A percentile compares a stretch with the other conserved stretches of the same genome.
Conservation (phyloP, 2,888 invertebrate genomes). For the Oscheius sp. region DNA sequence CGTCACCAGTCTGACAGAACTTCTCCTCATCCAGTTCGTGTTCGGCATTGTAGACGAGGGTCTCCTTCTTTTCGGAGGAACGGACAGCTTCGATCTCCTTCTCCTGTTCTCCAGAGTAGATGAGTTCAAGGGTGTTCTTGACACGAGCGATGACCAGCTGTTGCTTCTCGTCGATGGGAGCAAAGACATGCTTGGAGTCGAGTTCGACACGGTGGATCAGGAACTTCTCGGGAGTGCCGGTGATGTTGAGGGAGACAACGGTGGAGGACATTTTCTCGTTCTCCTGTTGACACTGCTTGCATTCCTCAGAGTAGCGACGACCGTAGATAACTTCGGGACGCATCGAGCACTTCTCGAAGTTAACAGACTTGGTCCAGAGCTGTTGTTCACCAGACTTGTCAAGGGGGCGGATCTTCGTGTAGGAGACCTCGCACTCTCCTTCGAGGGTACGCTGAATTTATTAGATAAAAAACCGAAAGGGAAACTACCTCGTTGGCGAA, state of each 20-base stretch:
- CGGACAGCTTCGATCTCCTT: slow-evolving; percentile 38
- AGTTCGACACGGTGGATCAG: slow-evolving; percentile 50
- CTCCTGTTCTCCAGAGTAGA: slow-evolving; percentile 39
- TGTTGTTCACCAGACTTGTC: slow-evolving; percentile 38
- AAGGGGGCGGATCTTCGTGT: slow-evolving; percentile 34
- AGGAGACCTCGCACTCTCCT: slow-evolving; percentile 61
- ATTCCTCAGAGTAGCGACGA: slow-evolving; percentile 32
- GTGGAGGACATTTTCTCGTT: slow-evolving; percentile 50
- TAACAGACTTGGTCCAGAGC: slow-evolving; percentile 70
- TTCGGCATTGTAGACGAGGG: slow-evolving; percentile 53
- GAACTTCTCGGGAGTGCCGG: slow-evolving; percentile 52
- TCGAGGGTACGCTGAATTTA: slow-evolving; percentile 56
- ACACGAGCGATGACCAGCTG: slow-evolving; percentile 46
- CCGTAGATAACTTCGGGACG: slow-evolving; percentile 56
- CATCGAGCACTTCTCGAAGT: slow-evolving; percentile 71
- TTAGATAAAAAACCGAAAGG: not conserved
- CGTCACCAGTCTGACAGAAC: slow-evolving; percentile 46
- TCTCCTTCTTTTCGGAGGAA: slow-evolving; percentile 34
- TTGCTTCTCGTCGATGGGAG: slow-evolving; percentile 38
- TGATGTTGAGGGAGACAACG: slow-evolving; percentile 53
- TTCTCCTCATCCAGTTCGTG: slow-evolving; percentile 51
- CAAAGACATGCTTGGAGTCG: slow-evolving; percentile 56
- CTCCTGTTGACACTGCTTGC: slow-evolving; percentile 26
- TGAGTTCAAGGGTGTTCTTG: slow-evolving; percentile 47
- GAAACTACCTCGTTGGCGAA: slow-evolving; percentile 34